Evolutionary conservation across 2,797 vertebrate species (phyloP), one percentile per base, ranked within the genome.

Genomic region (Peromyscus nudipes): DNA sequence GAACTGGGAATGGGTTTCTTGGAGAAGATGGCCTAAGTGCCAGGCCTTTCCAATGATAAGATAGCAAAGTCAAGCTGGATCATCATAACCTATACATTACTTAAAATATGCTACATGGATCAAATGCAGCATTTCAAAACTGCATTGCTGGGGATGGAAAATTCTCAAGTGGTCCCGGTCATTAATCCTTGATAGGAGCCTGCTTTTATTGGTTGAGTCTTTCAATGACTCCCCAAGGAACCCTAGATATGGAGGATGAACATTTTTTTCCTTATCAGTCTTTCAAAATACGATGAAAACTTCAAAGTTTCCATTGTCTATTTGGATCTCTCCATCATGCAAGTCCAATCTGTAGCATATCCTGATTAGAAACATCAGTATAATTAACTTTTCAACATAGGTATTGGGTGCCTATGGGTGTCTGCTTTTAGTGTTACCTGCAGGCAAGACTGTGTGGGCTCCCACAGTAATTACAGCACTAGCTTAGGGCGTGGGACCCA

Each of bases 351-450:
- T 88, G 55, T 82, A n/a, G 29, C 13, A 69, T 65, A 76, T 37
- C 21, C 21, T 83, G 29, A 62, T 96, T 93, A 69, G 96, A 90
- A 93, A 82, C 73, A 89, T 34, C 31, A 31, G 80, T 40, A 49
- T 40, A 89, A 52, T 76, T 81, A 82, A 49, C 65, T 88, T 94
- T n/a, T 92, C 92, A 96, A 92, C 80, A 75, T 86, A 62, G 13
- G 55, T 46, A n/a, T 55, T 80, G 29, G 10, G 52, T 94, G 76
- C 62, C 17, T 43, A 46, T 84, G 25, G 73, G 80, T 85, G 40
- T 60, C 29, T 11, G 14, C 62, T 17, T 73, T 29, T 65, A 81
- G n/a, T 16, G 40, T 62, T 87, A 34, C 9, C 9, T 14, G 2
- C 4, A 21, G 43, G 52, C 46, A 57, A 87, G 60, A 64, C 79